Conservation (phyloP, 1,140 invertebrate species). For the Cecropterus lyciades region DNA sequence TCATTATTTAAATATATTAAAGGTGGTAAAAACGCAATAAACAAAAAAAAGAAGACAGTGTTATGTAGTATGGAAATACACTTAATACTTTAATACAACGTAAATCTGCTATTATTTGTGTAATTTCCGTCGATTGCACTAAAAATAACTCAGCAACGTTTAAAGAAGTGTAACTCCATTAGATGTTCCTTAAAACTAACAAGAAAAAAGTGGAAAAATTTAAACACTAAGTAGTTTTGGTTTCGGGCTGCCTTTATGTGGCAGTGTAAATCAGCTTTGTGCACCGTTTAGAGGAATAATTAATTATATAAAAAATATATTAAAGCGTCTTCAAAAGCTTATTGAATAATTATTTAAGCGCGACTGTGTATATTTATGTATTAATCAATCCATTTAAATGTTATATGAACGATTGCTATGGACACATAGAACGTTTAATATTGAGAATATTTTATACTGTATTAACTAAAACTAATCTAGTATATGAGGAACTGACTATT, state of each 20-base stretch:
- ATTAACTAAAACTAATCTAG: slow-evolving; percentile 30
- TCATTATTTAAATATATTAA: too few relatives aligned
- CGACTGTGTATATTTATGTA: slow-evolving; percentile 15
- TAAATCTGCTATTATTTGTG: too few relatives aligned
- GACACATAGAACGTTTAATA: slow-evolving; percentile 21
- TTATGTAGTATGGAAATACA: too few relatives aligned
- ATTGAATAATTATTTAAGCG: slow-evolving; percentile 26
- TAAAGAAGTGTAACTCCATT: slow-evolving; percentile 3
- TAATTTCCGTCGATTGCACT: too few relatives aligned
- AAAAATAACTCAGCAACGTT: neutral
- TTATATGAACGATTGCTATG: slow-evolving; percentile 31
- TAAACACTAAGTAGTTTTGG: slow-evolving; percentile 42
- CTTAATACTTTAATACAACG: too few relatives aligned
- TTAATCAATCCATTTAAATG: slow-evolving; percentile 15
- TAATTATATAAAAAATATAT: slow-evolving; percentile 31
- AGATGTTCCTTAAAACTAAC: slow-evolving; percentile 45
- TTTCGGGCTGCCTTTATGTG: slow-evolving; percentile 25
- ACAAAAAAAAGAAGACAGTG: too few relatives aligned
- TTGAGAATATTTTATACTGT: slow-evolving; percentile 5
- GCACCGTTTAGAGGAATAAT: slow-evolving; percentile 29
- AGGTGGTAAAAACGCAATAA: too few relatives aligned
- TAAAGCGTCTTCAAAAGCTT: slow-evolving; percentile 41
- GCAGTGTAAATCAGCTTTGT: slow-evolving; percentile 33
- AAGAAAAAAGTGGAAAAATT: slow-evolving; percentile 41
- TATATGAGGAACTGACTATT: slow-evolving; percentile 39